Conservation (phyloP, 2,113 vertebrate species). For the Ornithorhynchus anatinus region DNA sequence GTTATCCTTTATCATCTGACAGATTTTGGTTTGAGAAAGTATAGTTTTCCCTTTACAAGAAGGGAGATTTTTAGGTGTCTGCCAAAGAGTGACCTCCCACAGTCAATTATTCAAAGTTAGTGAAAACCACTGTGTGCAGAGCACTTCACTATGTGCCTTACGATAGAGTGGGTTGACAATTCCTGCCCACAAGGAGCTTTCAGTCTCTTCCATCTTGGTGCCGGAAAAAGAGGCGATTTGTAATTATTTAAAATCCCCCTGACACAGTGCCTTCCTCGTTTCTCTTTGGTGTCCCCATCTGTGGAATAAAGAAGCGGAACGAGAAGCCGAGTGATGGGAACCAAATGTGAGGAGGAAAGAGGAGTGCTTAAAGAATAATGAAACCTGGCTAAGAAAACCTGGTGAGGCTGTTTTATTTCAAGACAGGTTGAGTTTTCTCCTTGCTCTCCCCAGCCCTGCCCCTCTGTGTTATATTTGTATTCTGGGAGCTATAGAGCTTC, state of each 20-base stretch:
- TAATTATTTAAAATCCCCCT: too few relatives aligned
- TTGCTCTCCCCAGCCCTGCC: too few relatives aligned
- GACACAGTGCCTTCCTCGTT: background rate
- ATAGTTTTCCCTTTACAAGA: too few relatives aligned
- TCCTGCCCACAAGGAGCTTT: background rate
- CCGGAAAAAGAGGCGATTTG: background rate
- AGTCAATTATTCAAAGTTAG: too few relatives aligned
- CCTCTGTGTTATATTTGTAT: too few relatives aligned
- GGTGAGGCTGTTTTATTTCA: background rate
- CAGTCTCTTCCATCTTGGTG: background rate
- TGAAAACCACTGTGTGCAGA: too few relatives aligned
- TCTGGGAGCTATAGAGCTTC: too few relatives aligned
- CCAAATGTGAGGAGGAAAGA: slow-evolving; percentile 18
- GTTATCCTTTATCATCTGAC: too few relatives aligned
- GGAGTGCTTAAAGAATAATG: slow-evolving; percentile 31
- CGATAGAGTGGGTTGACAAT: background rate
- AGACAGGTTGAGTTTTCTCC: slow-evolving; percentile 8
- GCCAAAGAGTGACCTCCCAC: too few relatives aligned
- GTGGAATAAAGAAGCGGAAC: background rate
- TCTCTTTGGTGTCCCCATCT: slow-evolving; percentile 3
- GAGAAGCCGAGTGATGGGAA: slow-evolving; percentile 36
- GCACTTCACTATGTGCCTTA: too few relatives aligned
- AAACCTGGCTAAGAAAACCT: slow-evolving; percentile 22
- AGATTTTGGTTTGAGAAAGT: too few relatives aligned
- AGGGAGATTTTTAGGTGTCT: too few relatives aligned